Conservation (phyloP, 2,113 vertebrate genomes). For the Planiliza haematocheilus region DNA sequence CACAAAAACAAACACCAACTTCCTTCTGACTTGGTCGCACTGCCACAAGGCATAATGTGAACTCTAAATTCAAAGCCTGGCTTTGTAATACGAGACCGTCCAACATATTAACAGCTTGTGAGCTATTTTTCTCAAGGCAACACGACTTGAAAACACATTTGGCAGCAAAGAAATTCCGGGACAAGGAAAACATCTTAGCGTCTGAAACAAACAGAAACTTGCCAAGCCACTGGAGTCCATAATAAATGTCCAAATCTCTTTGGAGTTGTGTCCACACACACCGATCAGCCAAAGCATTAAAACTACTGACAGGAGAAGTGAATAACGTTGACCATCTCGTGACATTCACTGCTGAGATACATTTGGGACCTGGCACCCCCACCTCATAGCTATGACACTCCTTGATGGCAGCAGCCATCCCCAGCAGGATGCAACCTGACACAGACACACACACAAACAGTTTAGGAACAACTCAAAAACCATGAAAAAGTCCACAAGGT, state of each 20-base stretch:
- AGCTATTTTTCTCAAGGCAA: slow-evolving; percentile 37
- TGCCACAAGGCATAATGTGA: slow-evolving; percentile 40
- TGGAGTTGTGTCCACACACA: slow-evolving; percentile 6
- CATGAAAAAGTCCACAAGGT: no score
- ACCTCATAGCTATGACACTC: no score
- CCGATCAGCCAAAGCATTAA: no score
- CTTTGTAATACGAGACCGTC: slow-evolving; percentile 46
- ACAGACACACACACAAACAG: no score
- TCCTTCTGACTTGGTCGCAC: slow-evolving; percentile 43
- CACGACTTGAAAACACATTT: slow-evolving; percentile 49
- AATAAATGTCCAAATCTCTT: slow-evolving; percentile 37
- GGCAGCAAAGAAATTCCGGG: slow-evolving; percentile 31
- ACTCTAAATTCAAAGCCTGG: slow-evolving; percentile 30
- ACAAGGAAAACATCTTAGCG: slow-evolving; percentile 15
- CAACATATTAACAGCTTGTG: slow-evolving; percentile 39
- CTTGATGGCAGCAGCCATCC: no score
- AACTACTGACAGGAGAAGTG: no score
- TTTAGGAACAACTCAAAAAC: no score
- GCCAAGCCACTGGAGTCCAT: slow-evolving; percentile 37
- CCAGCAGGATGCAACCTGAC: no score
- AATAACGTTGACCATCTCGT: no score
- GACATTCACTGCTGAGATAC: no score
- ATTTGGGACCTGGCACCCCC: no score
- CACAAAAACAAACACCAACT: slow-evolving; percentile 65
- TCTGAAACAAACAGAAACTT: slow-evolving; percentile 14